These are phyloP conservation scores for Clepsis dumicolana DNA, from an alignment of 2,888 invertebrate genomes.

Conservation along the genomic window DNA sequence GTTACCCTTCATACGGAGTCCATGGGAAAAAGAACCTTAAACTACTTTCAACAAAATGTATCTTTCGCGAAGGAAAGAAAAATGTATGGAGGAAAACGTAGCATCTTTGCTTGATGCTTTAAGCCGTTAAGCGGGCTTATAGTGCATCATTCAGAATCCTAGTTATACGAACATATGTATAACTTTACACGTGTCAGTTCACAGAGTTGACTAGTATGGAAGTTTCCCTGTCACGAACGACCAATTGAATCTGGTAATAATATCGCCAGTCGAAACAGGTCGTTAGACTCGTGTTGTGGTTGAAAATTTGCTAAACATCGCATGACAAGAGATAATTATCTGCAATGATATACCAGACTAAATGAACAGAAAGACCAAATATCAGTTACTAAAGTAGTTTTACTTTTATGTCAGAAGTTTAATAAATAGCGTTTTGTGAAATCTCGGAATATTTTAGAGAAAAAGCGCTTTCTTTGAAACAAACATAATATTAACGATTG, in stretches of 20 bases:
- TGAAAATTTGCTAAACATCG: constrained; percentile 35
- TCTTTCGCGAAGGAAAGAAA: constrained; percentile 22
- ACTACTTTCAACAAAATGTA: background rate
- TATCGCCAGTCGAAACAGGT: constrained; percentile 34
- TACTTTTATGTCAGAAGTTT: background rate
- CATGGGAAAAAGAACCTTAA: constrained; percentile 25
- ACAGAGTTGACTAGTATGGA: constrained; percentile 16
- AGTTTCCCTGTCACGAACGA: constrained; percentile 40
- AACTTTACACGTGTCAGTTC: constrained; percentile 13
- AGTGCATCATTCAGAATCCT: constrained; percentile 17
- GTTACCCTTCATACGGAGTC: background rate
- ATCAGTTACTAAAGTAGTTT: background rate
- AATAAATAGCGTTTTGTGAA: background rate
- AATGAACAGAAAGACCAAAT: constrained; percentile 8
- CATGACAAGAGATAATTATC: constrained; percentile 36
- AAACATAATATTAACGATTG: background rate
- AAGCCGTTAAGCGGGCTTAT: constrained; percentile 37
- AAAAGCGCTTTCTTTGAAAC: background rate
- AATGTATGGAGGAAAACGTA: constrained; percentile 29
- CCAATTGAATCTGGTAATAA: constrained; percentile 41
- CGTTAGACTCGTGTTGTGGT: constrained; percentile 16
- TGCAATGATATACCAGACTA: constrained; percentile 19
- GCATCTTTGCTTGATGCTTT: constrained; percentile 30
- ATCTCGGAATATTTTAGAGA: background rate
- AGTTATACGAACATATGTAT: constrained; percentile 14